Percentiles rank a stretch among this genome's conserved stretches.
These are phyloP conservation scores for Protobothrops flavoviridis DNA, from an alignment of 2,113 vertebrate species.

Conservation along the genomic window DNA sequence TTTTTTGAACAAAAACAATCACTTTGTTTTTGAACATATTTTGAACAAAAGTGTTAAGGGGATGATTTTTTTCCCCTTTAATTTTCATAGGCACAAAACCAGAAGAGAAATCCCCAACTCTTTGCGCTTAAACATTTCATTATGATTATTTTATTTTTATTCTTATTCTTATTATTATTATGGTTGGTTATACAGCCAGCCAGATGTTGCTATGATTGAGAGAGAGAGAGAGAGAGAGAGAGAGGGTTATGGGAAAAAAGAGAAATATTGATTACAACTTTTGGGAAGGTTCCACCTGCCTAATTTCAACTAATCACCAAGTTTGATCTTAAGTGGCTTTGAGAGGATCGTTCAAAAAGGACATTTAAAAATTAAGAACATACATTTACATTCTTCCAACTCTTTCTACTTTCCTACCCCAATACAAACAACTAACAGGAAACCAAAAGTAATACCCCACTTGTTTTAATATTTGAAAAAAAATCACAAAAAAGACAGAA, in stretches of 20 bases:
- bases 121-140: neutral
- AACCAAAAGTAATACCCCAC: constrained; percentile 6
- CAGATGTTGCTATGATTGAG: neutral
- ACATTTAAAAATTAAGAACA: neutral
- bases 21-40: neutral
- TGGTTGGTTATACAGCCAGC: neutral
- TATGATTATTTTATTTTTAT: neutral
- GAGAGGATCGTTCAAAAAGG: neutral
- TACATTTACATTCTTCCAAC: neutral
- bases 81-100: neutral
- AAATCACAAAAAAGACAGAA: constrained; percentile 9
- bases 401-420: neutral
- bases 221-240: neutral
- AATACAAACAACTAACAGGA: constrained; percentile 12
- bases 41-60: neutral
- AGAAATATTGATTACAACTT: neutral
- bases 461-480: constrained; percentile 13
- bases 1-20: too few relatives aligned
- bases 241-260: neutral
- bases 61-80: neutral
- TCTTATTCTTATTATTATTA: neutral
- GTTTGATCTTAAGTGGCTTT: neutral
- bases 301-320: neutral
- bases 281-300: neutral
- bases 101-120: neutral